Evolutionary conservation across 1,140 invertebrate species (phyloP).

Genomic region (Drosophila virilis): DNA sequence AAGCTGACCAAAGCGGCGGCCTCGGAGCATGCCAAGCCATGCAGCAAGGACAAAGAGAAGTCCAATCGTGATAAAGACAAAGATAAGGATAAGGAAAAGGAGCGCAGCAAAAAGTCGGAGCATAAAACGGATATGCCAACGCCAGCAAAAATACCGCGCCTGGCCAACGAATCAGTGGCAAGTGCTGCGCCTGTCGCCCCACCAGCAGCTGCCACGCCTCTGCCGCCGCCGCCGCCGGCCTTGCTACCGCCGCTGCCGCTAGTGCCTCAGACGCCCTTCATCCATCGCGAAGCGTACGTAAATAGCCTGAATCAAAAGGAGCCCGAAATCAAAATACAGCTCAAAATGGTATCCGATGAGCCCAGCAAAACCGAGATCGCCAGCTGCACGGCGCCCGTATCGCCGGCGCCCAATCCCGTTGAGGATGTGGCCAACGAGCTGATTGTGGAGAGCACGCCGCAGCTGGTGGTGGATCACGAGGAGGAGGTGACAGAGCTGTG

Average conservation of each 20-base stretch:
- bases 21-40: slow-evolving; percentile 48
- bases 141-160: slow-evolving; percentile 56
- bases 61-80: slow-evolving; percentile 51
- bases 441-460: slow-evolving; percentile 69
- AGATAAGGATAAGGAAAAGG: slow-evolving; percentile 17
- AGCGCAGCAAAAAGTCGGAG: slow-evolving; percentile 41
- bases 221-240: slow-evolving; percentile 10
- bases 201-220: background rate
- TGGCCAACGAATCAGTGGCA: slow-evolving; percentile 21
- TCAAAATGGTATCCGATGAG: slow-evolving; percentile 79
- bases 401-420: slow-evolving; percentile 38
- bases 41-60: slow-evolving; percentile 49
- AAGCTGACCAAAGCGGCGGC: slow-evolving; percentile 63
- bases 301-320: slow-evolving; percentile 79
- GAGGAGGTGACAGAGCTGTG: slow-evolving; percentile 70
- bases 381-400: background rate
- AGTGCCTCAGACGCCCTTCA: slow-evolving; percentile 76
- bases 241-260: slow-evolving; percentile 59
- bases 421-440: slow-evolving; percentile 63
- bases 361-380: slow-evolving; percentile 55
- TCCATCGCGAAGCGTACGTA: slow-evolving; percentile 64
- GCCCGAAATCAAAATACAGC: slow-evolving; percentile 82
- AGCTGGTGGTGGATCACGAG: slow-evolving; percentile 74
- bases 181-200: background rate
- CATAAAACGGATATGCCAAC: slow-evolving; percentile 40